Evolutionary conservation across 1,140 invertebrate species (phyloP), one percentile per base, ranked within the genome.

Genomic region (Phenacoccus solenopsis): DNA sequence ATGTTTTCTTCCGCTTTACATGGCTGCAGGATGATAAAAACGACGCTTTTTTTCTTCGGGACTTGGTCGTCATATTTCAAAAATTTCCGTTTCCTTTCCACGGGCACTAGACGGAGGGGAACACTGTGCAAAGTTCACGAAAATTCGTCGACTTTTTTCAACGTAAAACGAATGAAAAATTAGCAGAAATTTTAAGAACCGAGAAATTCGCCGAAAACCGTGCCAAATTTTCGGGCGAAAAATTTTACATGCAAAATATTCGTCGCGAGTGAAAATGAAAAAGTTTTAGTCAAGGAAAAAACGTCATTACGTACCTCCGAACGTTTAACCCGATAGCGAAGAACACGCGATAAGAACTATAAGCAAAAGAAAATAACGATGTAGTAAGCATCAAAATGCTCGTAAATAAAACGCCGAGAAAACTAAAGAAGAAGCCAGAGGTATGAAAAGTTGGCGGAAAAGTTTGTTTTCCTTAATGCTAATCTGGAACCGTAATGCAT

Each of bases 351-450:
- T 49, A 49, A 49, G 38, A 49, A 49, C 38, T 49, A 49, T 49
- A 49, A 49, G n/a, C 38, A n/a, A 49, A 49, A 49, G 38, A 49
- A 49, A 49, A 49, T 49, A 49, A 49, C 38, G 38, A 49, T 49
- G 38, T 49, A n/a, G n/a, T n/a, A 49, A 49, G 38, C 38, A 49
- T 49, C 38, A 49, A 49, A 49, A 49, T 16, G 38, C 38, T 49
- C 38, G 38, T 49, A 49, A 49, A 49, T 49, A 49, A 49, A 49
- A 49, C 38, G 20, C 13, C 38, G 38, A 49, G 20, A 49, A 49
- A n/a, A n/a, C n/a, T n/a, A n/a, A n/a, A n/a, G n/a, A n/a, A n/a
- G n/a, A n/a, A n/a, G n/a, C n/a, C n/a, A n/a, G 38, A 49, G 38
- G 38, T 49, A 49, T 2, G 38, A 49, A 49, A 49, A 49, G 5